Conservation (phyloP, 2,888 invertebrate genomes). For the Pyrrhia umbra region DNA sequence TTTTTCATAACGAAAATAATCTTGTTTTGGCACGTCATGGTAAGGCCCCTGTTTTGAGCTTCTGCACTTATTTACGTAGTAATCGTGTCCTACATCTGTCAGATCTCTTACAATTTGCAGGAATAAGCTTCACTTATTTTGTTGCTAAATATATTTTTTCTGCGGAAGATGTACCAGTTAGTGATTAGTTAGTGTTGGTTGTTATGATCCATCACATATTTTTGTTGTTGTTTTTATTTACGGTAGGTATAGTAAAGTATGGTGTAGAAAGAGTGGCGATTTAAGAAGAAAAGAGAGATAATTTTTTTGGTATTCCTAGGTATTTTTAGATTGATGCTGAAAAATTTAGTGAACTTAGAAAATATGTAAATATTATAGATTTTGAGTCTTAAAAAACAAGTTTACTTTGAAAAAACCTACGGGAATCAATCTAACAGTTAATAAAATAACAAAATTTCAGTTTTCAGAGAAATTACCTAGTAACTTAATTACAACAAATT, state of each 20-base stretch:
- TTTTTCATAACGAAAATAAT: no score
- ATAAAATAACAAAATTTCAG: background rate
- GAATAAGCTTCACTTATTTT: slow-evolving; percentile 33
- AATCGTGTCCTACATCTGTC: slow-evolving; percentile 38
- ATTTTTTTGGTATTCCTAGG: background rate
- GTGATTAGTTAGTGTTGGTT: slow-evolving; percentile 11
- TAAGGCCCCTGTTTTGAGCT: background rate
- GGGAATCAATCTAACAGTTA: no score
- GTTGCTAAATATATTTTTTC: slow-evolving; percentile 30
- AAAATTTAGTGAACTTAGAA: no score
- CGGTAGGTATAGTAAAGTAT: background rate
- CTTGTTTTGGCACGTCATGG: no score
- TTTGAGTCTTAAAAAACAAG: no score
- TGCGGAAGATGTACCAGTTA: slow-evolving; percentile 22
- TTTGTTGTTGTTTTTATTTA: background rate
- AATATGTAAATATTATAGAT: no score
- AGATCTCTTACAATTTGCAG: slow-evolving; percentile 44
- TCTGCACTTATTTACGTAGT: background rate
- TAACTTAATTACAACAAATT: background rate
- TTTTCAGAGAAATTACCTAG: background rate
- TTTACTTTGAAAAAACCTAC: no score
- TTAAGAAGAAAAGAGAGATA: background rate
- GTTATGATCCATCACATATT: background rate
- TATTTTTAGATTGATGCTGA: no score
- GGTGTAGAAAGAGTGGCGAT: background rate